These are phyloP conservation scores for Fistularia commersonii DNA, from an alignment of 2,797 vertebrate species.

Conservation along the genomic window DNA sequence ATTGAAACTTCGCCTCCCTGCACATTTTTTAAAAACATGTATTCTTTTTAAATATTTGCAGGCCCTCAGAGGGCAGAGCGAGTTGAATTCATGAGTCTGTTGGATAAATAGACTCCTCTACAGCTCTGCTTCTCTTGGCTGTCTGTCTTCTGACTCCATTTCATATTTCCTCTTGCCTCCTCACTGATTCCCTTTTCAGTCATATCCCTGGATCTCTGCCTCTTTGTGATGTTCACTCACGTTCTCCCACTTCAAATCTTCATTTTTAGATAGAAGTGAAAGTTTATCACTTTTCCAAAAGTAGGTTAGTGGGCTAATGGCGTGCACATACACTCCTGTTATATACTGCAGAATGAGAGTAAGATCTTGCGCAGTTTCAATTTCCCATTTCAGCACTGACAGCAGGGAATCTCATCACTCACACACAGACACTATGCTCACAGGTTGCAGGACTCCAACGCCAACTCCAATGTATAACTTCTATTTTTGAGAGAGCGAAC, in stretches of 20 bases:
- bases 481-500: conserved; percentile 46
- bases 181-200: no score
- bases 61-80: no score
- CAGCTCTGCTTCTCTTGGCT: no score
- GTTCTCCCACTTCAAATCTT: neutral
- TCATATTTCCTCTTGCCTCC: no score
- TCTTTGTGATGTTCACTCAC: neutral
- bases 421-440: neutral
- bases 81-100: no score
- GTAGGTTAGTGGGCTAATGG: conserved; percentile 30
- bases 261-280: conserved; percentile 1
- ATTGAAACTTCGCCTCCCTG: no score
- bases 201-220: neutral
- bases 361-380: neutral
- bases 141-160: no score
- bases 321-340: neutral
- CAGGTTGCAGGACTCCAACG: conserved; percentile 15
- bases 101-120: no score
- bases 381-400: no score
- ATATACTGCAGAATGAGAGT: conserved; percentile 6
- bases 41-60: no score
- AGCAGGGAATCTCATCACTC: neutral
- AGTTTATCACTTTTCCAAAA: conserved; percentile 8
- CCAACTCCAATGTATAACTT: conserved; percentile 17
- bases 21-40: no score